These are phyloP conservation scores for Papilio glaucus DNA, from an alignment of 1,140 invertebrate genomes.

Conservation along the genomic window DNA sequence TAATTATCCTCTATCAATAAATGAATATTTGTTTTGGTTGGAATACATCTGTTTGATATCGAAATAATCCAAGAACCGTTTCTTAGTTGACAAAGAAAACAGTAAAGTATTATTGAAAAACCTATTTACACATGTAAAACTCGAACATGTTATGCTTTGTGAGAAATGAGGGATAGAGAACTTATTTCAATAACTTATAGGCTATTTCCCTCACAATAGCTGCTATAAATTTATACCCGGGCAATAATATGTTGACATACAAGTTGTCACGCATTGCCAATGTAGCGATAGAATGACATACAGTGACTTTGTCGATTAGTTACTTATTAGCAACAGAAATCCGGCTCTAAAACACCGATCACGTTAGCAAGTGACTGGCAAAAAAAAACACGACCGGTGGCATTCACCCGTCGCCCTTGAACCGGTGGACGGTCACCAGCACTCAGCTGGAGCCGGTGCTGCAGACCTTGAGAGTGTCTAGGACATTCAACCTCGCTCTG, in stretches of 20 bases:
- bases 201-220: constrained; percentile 28
- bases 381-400: constrained; percentile 76
- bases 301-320: constrained; percentile 48
- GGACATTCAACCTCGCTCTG: constrained; percentile 70
- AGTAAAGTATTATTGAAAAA: constrained; percentile 22
- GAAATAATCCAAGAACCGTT: constrained; percentile 12
- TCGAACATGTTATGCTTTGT: not conserved
- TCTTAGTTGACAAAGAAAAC: constrained; percentile 11
- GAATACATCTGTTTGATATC: not conserved
- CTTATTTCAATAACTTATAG: not conserved
- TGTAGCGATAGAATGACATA: constrained; percentile 22
- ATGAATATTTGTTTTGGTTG: not conserved
- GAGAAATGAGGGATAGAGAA: constrained; percentile 7
- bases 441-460: constrained; percentile 68
- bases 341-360: constrained; percentile 67
- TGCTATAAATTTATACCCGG: constrained; percentile 19
- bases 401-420: constrained; percentile 79
- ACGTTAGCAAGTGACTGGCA: constrained; percentile 66
- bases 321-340: constrained; percentile 54
- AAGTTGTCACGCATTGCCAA: constrained; percentile 37
- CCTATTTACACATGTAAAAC: constrained; percentile 11
- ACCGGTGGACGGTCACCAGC: constrained; percentile 67
- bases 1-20: constrained; percentile 14
- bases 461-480: constrained; percentile 70
- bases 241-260: constrained; percentile 11